Evolutionary conservation across 2,113 vertebrate species (phyloP).

Genomic region (Eubucco bourcierii): DNA sequence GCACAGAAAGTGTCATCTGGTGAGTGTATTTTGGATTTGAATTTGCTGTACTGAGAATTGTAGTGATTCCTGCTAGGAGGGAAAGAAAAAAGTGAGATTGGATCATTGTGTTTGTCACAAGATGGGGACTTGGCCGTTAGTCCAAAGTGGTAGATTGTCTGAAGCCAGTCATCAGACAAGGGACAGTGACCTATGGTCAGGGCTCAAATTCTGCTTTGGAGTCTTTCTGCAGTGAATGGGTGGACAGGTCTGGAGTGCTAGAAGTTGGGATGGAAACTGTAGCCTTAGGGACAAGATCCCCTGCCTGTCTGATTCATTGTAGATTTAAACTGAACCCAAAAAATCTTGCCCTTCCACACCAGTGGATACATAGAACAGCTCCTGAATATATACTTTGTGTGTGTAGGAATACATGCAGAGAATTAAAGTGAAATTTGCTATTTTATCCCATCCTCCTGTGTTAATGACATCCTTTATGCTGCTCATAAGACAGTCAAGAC

Average conservation of each 20-base stretch:
- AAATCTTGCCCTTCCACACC: not conserved
- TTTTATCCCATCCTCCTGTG: not conserved
- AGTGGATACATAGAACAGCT: not conserved
- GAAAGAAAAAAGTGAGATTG: not conserved
- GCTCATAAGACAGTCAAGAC: not conserved
- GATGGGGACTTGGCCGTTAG: too few species aligned
- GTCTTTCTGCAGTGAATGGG: not conserved
- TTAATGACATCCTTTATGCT: not conserved
- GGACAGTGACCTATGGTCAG: not conserved
- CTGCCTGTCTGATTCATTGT: fast-evolving
- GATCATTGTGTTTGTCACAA: not conserved
- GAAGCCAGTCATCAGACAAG: not conserved
- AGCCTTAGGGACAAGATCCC: not conserved
- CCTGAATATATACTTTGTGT: fast-evolving
- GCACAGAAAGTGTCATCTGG: not conserved
- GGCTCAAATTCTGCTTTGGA: not conserved
- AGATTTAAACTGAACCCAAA: not conserved
- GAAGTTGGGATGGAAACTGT: too few species aligned
- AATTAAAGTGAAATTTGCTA: not conserved
- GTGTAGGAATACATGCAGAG: not conserved
- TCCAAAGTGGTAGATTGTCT: not conserved
- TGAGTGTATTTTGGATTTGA: not conserved
- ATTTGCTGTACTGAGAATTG: not conserved
- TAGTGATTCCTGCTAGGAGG: not conserved
- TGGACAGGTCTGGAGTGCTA: not conserved